Conservation (phyloP, 2,113 vertebrate species). For the Pelodiscus sinensis region DNA sequence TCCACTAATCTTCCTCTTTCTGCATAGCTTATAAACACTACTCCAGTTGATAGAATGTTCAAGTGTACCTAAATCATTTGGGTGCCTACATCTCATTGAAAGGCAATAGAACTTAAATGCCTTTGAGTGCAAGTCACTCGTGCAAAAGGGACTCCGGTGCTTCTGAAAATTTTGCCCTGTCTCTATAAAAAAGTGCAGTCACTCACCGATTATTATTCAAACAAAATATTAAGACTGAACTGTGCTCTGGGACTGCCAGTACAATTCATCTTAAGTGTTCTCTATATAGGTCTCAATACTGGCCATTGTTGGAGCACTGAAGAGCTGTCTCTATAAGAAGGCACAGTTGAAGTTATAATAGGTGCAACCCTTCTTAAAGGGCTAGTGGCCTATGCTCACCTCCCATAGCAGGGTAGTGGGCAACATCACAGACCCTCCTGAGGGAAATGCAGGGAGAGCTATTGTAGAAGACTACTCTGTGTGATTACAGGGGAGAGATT, state of each 20-base stretch:
- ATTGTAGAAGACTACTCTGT: fast-evolving
- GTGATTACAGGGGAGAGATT: background rate
- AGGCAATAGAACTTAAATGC: background rate
- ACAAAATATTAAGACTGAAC: background rate
- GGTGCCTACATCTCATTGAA: background rate
- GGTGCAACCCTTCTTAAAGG: background rate
- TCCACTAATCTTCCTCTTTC: background rate
- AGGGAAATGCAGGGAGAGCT: background rate
- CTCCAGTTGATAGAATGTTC: background rate
- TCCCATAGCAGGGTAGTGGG: fast-evolving
- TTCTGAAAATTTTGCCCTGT: background rate
- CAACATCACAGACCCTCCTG: background rate
- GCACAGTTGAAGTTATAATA: background rate
- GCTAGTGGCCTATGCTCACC: background rate
- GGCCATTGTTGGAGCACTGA: background rate
- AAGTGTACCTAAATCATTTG: background rate
- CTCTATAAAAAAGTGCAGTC: background rate
- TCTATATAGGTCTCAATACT: background rate
- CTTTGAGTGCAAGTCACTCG: background rate
- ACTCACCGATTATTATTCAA: background rate
- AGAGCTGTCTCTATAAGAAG: background rate
- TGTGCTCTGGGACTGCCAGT: background rate
- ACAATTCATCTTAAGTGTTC: background rate
- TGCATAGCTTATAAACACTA: background rate
- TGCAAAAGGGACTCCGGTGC: background rate